Percentiles rank a stretch among this genome's conserved stretches.
phyloP scores from a whole-genome alignment of 2,113 vertebrate genomes.

The Dromaius novaehollandiae region DNA sequence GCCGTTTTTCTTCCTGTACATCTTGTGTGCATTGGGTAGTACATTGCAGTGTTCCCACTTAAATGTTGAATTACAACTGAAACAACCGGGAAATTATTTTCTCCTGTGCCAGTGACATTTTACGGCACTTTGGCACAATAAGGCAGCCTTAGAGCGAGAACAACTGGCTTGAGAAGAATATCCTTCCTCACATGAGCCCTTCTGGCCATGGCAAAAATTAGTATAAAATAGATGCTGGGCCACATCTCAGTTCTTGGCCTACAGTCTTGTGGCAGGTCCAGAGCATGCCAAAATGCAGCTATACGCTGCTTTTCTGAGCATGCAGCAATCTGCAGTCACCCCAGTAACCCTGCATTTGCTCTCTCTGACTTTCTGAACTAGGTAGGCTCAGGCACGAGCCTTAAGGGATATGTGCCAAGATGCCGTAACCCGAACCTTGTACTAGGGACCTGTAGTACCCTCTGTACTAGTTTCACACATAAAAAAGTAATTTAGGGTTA shows the following conservation, averaged over 20 bases:
- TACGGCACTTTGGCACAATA: not conserved
- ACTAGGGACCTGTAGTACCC: not conserved
- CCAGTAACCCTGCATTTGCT: not conserved
- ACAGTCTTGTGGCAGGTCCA: not conserved
- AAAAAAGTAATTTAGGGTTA: fast-evolving
- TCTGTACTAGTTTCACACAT: fast-evolving
- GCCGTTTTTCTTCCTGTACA: fast-evolving
- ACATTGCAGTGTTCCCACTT: not conserved
- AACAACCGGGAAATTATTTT: not conserved
- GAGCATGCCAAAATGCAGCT: not conserved
- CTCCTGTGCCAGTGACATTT: not conserved
- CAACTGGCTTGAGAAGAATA: not conserved
- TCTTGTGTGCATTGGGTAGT: not conserved
- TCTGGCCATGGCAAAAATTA: not conserved
- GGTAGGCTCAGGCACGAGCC: not conserved
- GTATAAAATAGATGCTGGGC: not conserved
- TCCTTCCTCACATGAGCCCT: not conserved
- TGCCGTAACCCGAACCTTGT: fast-evolving
- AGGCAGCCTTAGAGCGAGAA: not conserved
- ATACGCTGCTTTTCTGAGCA: not conserved
- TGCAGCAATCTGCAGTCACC: fast-evolving
- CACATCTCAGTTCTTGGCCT: not conserved
- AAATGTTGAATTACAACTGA: not conserved
- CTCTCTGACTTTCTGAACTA: not conserved
- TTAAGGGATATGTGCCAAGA: not conserved